Conservation (phyloP, 2,888 invertebrate genomes). For the Marronus borbonicus region DNA sequence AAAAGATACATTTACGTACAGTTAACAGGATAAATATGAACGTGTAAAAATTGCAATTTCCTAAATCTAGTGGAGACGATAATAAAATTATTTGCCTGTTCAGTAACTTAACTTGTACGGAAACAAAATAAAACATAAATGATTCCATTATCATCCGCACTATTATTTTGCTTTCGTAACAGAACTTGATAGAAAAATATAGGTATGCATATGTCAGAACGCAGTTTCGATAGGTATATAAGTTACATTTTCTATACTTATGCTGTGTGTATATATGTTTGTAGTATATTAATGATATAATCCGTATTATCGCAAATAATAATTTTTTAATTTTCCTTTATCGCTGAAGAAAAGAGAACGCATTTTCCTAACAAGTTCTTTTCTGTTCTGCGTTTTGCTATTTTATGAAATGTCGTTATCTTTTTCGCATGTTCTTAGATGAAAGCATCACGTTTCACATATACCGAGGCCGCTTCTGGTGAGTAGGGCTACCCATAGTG, state of each 20-base stretch:
- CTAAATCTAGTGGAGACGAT: not conserved
- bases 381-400: slow-evolving; percentile 12
- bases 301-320: slow-evolving; percentile 24
- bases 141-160: slow-evolving; percentile 16
- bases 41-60: slow-evolving; percentile 37
- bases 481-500: slow-evolving; percentile 84
- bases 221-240: slow-evolving; percentile 1
- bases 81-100: slow-evolving; percentile 7
- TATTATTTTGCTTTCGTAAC: slow-evolving; percentile 19
- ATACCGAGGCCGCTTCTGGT: slow-evolving; percentile 81
- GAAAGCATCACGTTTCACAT: slow-evolving; percentile 71
- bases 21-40: not conserved
- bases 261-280: slow-evolving; percentile 12
- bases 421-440: slow-evolving; percentile 29
- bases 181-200: slow-evolving; percentile 46
- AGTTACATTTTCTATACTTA: slow-evolving; percentile 28
- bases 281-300: slow-evolving; percentile 19
- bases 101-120: not conserved
- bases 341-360: slow-evolving; percentile 12
- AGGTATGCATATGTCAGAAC: slow-evolving; percentile 27
- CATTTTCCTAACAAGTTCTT: slow-evolving; percentile 46
- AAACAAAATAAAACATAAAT: slow-evolving; percentile 19
- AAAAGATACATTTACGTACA: too few species aligned
- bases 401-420: slow-evolving; percentile 33
- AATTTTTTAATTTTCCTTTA: slow-evolving; percentile 20